Evolutionary conservation across 2,888 invertebrate genomes (phyloP).

Genomic region (Eurois occulta): DNA sequence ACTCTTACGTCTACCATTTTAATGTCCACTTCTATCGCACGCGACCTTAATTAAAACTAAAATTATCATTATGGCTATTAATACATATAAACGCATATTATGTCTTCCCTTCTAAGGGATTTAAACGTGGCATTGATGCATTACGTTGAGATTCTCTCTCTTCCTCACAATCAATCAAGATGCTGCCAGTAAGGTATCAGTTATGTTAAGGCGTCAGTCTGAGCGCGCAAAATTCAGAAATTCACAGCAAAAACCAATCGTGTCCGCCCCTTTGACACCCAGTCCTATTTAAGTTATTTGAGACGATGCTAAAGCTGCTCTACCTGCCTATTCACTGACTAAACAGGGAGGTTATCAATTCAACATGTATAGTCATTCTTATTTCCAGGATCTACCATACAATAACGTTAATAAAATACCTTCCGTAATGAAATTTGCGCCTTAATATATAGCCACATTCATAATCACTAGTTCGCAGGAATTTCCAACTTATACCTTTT

Average conservation of each 20-base stretch:
- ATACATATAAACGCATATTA: too few relatives aligned
- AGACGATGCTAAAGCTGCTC: not conserved
- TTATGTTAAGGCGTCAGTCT: not conserved
- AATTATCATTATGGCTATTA: not conserved
- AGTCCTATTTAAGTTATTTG: not conserved
- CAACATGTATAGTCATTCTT: too few relatives aligned
- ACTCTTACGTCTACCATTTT: not conserved
- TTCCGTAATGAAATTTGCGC: too few relatives aligned
- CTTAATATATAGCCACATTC: too few relatives aligned
- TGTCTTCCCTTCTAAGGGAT: conserved; percentile 1
- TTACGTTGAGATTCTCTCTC: not conserved
- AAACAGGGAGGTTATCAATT: too few relatives aligned
- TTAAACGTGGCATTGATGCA: conserved; percentile 19
- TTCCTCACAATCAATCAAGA: conserved; percentile 24
- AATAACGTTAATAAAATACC: too few relatives aligned
- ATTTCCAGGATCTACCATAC: too few relatives aligned
- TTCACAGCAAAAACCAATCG: not conserved
- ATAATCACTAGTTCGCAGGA: too few relatives aligned
- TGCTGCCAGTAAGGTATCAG: conserved; percentile 1
- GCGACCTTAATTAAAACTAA: not conserved
- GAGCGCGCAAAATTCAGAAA: not conserved
- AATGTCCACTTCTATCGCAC: not conserved
- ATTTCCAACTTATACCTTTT: too few relatives aligned
- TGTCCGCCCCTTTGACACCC: not conserved
- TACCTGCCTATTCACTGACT: not conserved